A percentile compares a stretch with the other conserved stretches of the same genome.
phyloP scores from a whole-genome alignment of 2,888 invertebrate genomes.

The Drosophila borborema region DNA sequence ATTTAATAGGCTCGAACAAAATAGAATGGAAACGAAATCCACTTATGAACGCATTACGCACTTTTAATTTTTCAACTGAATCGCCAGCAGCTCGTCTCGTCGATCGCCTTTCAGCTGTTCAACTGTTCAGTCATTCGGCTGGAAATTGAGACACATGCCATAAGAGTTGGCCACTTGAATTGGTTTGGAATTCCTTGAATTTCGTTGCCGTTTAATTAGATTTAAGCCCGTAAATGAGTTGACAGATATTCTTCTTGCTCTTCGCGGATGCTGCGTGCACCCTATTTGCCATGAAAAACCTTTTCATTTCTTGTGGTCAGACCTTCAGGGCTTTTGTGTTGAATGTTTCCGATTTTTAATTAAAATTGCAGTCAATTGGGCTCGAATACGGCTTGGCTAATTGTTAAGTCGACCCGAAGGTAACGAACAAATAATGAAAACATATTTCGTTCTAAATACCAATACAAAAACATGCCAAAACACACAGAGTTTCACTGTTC shows the following conservation, averaged over 20 bases:
- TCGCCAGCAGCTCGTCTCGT: slow-evolving; percentile 14
- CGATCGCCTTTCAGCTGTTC: slow-evolving; percentile 25
- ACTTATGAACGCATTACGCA: slow-evolving; percentile 57
- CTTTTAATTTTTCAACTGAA: slow-evolving; percentile 59
- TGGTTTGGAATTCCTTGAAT: slow-evolving; percentile 62
- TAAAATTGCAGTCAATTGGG: slow-evolving; percentile 34
- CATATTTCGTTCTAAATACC: not conserved
- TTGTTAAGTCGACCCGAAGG: slow-evolving; percentile 47
- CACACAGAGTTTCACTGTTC: not conserved
- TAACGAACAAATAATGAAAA: not conserved
- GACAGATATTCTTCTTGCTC: slow-evolving; percentile 49
- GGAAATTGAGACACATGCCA: slow-evolving; percentile 1
- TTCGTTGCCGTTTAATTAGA: slow-evolving; percentile 50
- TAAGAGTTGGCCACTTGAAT: slow-evolving; percentile 32
- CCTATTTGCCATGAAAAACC: slow-evolving; percentile 19
- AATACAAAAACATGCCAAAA: not conserved
- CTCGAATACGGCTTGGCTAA: slow-evolving; percentile 18
- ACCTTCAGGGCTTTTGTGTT: slow-evolving; percentile 50
- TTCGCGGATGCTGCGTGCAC: slow-evolving; percentile 12
- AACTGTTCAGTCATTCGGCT: not conserved
- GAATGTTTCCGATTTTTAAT: slow-evolving; percentile 44
- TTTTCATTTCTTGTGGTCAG: slow-evolving; percentile 18
- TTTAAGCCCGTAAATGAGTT: slow-evolving; percentile 67
- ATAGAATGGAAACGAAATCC: slow-evolving; percentile 53
- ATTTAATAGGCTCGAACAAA: slow-evolving; percentile 50